These are phyloP conservation scores for Lucilia sericata DNA, from an alignment of 1,140 invertebrate species.

Conservation along the genomic window DNA sequence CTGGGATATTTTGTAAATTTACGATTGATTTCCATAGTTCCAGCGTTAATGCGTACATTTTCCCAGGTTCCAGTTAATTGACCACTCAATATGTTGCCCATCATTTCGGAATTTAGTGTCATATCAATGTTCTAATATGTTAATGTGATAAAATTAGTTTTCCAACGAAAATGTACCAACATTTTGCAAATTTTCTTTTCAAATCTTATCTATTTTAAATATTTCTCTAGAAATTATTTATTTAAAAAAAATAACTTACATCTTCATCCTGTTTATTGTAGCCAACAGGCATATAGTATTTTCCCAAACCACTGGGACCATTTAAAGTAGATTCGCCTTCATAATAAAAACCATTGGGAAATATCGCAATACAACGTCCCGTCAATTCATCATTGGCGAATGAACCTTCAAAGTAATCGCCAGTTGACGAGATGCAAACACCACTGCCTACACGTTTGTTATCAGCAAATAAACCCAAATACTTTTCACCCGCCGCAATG, in stretches of 20 bases:
- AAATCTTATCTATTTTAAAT: too few relatives aligned
- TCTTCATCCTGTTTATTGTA: not conserved
- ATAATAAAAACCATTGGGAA: conserved; percentile 89
- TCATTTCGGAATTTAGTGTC: conserved; percentile 19
- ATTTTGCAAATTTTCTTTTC: too few relatives aligned
- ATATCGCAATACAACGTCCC: conserved; percentile 88
- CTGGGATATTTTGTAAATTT: conserved; percentile 73
- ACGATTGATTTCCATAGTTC: conserved; percentile 78
- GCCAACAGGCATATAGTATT: conserved; percentile 77
- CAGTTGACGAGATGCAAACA: conserved; percentile 87
- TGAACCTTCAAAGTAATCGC: conserved; percentile 89
- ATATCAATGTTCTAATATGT: not conserved
- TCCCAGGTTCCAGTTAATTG: conserved; percentile 83
- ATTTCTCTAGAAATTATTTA: too few relatives aligned
- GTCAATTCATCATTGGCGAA: conserved; percentile 83
- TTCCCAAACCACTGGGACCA: conserved; percentile 79
- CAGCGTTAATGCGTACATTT: conserved; percentile 82
- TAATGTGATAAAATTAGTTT: not conserved
- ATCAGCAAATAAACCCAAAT: conserved; percentile 87
- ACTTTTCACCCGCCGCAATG: conserved; percentile 87
- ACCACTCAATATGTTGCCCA: conserved; percentile 68
- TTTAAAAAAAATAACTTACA: not conserved
- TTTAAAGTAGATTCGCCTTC: conserved; percentile 83
- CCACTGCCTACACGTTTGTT: conserved; percentile 85
- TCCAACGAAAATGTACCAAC: too few relatives aligned